Evolutionary conservation across 1,140 invertebrate species (phyloP).

Genomic region (Mactra quadrangularis): DNA sequence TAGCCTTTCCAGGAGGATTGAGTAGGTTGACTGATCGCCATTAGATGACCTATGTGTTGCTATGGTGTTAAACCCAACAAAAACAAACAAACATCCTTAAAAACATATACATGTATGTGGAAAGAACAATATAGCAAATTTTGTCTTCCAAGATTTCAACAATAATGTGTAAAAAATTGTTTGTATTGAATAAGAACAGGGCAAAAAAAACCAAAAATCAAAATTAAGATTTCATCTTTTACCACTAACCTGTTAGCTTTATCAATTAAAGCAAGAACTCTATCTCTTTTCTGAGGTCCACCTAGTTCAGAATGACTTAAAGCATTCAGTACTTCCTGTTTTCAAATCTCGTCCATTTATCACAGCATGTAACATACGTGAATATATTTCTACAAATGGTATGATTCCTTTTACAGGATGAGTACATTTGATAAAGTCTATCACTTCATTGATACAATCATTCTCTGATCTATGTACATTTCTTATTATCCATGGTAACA

Average conservation of each 20-base stretch:
- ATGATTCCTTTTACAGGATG: slow-evolving; percentile 73
- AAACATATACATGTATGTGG: too few species aligned
- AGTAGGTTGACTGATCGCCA: too few species aligned
- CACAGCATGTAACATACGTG: slow-evolving; percentile 73
- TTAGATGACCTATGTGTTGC: too few species aligned
- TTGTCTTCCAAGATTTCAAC: too few species aligned
- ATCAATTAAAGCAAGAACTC: slow-evolving; percentile 64
- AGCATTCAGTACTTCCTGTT: slow-evolving; percentile 63
- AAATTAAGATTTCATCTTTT: too few species aligned
- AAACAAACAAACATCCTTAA: too few species aligned
- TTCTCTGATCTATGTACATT: slow-evolving; percentile 72
- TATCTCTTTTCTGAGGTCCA: slow-evolving; percentile 70
- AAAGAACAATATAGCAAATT: too few species aligned
- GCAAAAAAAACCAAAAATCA: too few species aligned
- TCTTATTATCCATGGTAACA: slow-evolving; percentile 76
- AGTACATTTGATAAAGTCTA: slow-evolving; percentile 76
- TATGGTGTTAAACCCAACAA: too few species aligned
- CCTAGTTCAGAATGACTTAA: slow-evolving; percentile 72
- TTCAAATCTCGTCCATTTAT: slow-evolving; percentile 73
- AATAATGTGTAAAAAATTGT: too few species aligned
- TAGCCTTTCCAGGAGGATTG: too few species aligned
- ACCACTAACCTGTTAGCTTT: slow-evolving; percentile 62
- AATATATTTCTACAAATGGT: slow-evolving; percentile 75
- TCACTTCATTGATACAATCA: slow-evolving; percentile 71
- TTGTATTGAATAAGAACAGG: too few species aligned